Evolutionary conservation across 1,140 invertebrate genomes (phyloP), one percentile per base, ranked within the genome.

Genomic region (Drosophila tsacasi): DNA sequence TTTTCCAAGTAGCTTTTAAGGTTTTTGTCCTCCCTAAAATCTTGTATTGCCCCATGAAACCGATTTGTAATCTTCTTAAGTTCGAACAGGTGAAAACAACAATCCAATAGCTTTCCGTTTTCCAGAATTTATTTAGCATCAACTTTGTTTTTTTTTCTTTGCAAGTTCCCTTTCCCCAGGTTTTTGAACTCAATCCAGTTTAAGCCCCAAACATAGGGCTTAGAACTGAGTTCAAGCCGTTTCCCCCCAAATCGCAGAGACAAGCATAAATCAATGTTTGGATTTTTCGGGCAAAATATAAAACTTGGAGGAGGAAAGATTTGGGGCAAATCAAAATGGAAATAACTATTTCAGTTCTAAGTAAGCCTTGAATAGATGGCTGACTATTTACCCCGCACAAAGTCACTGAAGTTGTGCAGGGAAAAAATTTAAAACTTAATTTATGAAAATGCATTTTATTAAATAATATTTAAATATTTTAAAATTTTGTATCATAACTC

Each of bases 251-350:
- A 60, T 67, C 44, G n/a, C 50, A 44, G 42, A 35, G 44, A 50
- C 44, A 76, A 77, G 52, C 82, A 84, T 84, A 81, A 84, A 84
- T 85, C 82, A 84, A 66, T 66, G 76, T 57, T 81, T 68, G 57
- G 55, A 39, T 49, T 72, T 62, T 50, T 21, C 17, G 4, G 3
- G 23, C 37, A 40, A 35, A 59, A 44, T n/a, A 73, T 15, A 25
- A 9, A 47, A 21, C 12, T 21, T 15, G 35, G 42, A 37, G 25
- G 17, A 1, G 32, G 35, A 32, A 23, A 19, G 44, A 58, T 65
- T 62, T 66, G 27, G 37, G n/a, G 2, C 50, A 71, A 60, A 71
- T 60, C 50, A 49, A 50, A 64, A 81, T 58, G 62, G 44, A 35
- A 65, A 57, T 37, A 60, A 17, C 42, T 50, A 25, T n/a, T 49